These are phyloP conservation scores for Karalla daura DNA, from an alignment of 2,797 vertebrate species.

Conservation along the genomic window DNA sequence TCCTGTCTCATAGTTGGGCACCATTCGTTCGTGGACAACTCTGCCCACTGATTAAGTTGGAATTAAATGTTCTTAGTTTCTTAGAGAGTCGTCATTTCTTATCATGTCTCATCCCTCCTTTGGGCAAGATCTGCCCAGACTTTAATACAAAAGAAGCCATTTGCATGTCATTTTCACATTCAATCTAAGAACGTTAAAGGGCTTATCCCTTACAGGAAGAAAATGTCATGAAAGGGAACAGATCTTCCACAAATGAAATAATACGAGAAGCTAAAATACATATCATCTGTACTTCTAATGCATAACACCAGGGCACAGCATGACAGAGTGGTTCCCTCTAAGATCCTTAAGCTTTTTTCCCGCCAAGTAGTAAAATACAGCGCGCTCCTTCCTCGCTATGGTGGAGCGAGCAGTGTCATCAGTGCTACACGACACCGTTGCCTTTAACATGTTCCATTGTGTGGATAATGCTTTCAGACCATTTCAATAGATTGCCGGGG, in stretches of 20 bases:
- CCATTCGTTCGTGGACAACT: slow-evolving; percentile 45
- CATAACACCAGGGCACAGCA: slow-evolving; percentile 35
- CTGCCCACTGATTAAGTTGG: slow-evolving; percentile 60
- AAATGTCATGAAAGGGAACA: slow-evolving; percentile 58
- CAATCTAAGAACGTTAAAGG: slow-evolving; percentile 65
- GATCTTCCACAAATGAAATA: slow-evolving; percentile 61
- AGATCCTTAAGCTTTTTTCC: slow-evolving; percentile 42
- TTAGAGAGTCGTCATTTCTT: slow-evolving; percentile 64
- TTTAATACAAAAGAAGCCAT: slow-evolving; percentile 75
- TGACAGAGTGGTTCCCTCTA: slow-evolving; percentile 56
- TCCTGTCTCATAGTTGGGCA: slow-evolving; percentile 31
- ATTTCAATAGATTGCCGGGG: slow-evolving; percentile 82
- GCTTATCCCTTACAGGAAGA: slow-evolving; percentile 58
- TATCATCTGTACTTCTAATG: slow-evolving; percentile 60
- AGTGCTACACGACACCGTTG: slow-evolving; percentile 73
- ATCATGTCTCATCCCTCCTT: slow-evolving; percentile 61
- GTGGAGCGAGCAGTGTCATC: slow-evolving; percentile 71
- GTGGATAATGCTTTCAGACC: slow-evolving; percentile 78
- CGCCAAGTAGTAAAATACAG: slow-evolving; percentile 50
- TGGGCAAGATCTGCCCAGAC: slow-evolving; percentile 61
- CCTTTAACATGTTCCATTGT: slow-evolving; percentile 82
- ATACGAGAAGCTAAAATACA: slow-evolving; percentile 56
- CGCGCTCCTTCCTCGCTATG: slow-evolving; percentile 42
- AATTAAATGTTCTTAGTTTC: slow-evolving; percentile 70
- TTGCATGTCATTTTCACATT: slow-evolving; percentile 77